A percentile compares a stretch with the other conserved stretches of the same genome.
These are phyloP conservation scores for Ara ararauna DNA, from an alignment of 2,797 vertebrate species.

Conservation along the genomic window DNA sequence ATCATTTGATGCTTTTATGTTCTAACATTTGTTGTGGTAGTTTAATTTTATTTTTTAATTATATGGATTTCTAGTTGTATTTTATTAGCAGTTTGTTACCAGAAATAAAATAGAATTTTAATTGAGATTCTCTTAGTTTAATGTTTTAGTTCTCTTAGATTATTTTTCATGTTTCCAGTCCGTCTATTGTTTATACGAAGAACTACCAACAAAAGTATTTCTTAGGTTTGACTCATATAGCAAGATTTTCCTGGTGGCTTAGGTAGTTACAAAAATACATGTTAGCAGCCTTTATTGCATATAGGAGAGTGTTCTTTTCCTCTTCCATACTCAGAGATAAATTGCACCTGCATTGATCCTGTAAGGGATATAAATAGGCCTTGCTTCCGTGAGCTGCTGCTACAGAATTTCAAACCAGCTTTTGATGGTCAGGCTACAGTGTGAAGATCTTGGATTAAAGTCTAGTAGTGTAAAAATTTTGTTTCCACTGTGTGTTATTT, in stretches of 20 bases:
- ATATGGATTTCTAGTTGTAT: not conserved
- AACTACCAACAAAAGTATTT: constrained; percentile 9
- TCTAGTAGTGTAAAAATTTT: not conserved
- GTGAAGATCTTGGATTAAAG: not conserved
- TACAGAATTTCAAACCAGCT: not conserved
- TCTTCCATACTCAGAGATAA: not conserved
- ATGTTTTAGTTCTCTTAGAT: not conserved
- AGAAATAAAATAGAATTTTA: not conserved
- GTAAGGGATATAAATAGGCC: constrained; percentile 60
- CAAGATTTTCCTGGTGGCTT: constrained; percentile 39
- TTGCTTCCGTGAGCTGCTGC: constrained; percentile 16
- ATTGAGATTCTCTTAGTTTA: not conserved
- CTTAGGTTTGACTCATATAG: constrained; percentile 18
- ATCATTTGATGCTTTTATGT: not conserved
- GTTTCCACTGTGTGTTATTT: not conserved
- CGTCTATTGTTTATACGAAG: not conserved
- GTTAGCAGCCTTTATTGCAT: not conserved
- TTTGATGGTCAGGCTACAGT: not conserved
- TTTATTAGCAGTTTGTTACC: not conserved
- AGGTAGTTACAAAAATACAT: constrained; percentile 13
- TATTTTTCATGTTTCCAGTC: not conserved
- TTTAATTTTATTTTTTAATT: not conserved
- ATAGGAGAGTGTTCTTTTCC: not conserved
- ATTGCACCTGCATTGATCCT: constrained; percentile 9
- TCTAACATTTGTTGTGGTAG: not conserved